Conservation (phyloP, 2,888 invertebrate species). For the Drosophila buzzatii region DNA sequence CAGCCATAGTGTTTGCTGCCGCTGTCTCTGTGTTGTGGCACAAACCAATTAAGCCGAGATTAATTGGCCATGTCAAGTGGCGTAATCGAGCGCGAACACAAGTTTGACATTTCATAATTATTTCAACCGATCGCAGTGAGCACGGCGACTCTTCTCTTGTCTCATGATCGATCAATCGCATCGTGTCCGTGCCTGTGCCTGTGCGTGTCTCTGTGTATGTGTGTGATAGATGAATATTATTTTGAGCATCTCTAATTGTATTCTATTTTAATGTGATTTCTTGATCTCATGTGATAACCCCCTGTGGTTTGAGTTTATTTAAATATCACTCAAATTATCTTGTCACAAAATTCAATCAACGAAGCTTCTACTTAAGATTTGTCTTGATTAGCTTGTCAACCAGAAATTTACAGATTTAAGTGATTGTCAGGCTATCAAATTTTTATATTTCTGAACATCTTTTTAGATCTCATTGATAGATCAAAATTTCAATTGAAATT, state of each 20-base stretch:
- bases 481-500: not conserved
- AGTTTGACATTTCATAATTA: conserved; percentile 83
- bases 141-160: conserved; percentile 45
- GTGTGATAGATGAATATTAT: conserved; percentile 39
- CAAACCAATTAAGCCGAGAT: conserved; percentile 82
- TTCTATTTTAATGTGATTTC: conserved; percentile 51
- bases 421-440: not conserved
- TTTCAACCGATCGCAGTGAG: conserved; percentile 65
- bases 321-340: conserved; percentile 64
- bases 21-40: conserved; percentile 68
- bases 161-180: conserved; percentile 72
- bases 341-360: conserved; percentile 47
- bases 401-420: not conserved
- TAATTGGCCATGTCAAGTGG: conserved; percentile 82
- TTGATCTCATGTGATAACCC: conserved; percentile 63
- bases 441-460: not conserved
- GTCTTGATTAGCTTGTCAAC: conserved; percentile 20
- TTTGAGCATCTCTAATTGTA: conserved; percentile 42
- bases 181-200: not conserved
- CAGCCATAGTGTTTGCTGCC: conserved; percentile 50
- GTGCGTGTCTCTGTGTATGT: conserved; percentile 19
- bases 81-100: conserved; percentile 83
- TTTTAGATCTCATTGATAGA: not conserved
- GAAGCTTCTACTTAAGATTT: conserved; percentile 25
- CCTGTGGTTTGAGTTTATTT: conserved; percentile 59